phyloP scores from a whole-genome alignment of 2,888 invertebrate species.

The Catonia carolina region DNA sequence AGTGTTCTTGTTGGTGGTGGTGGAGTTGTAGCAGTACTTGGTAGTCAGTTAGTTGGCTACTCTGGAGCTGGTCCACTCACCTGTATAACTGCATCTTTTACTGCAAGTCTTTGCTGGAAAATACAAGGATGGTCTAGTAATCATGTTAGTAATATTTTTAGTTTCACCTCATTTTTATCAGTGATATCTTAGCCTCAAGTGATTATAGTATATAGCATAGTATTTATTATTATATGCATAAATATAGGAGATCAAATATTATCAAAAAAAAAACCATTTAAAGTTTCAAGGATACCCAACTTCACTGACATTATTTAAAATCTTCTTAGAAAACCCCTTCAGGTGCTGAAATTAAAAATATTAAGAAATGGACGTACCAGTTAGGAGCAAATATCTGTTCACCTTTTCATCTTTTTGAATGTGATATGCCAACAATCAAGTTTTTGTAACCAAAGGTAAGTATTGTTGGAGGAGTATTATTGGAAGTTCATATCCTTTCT shows the following conservation, averaged over 20 bases:
- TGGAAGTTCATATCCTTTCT: too few relatives aligned
- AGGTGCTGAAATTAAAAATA: too few relatives aligned
- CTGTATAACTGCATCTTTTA: slow-evolving; percentile 51
- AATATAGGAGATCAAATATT: neutral
- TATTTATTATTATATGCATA: neutral
- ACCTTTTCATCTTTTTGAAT: too few relatives aligned
- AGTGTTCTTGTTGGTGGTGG: slow-evolving; percentile 51
- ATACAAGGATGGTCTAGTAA: slow-evolving; percentile 33
- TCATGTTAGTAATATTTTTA: slow-evolving; percentile 28
- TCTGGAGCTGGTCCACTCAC: slow-evolving; percentile 59
- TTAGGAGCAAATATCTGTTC: too few relatives aligned
- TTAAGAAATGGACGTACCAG: too few relatives aligned
- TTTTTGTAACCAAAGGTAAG: too few relatives aligned
- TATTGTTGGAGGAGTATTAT: too few relatives aligned
- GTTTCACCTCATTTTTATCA: neutral
- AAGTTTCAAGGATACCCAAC: too few relatives aligned
- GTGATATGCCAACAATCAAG: too few relatives aligned
- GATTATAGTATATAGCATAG: neutral
- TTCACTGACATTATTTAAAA: too few relatives aligned
- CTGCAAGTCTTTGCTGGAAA: slow-evolving; percentile 51
- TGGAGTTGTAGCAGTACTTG: slow-evolving; percentile 58
- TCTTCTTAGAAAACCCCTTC: too few relatives aligned
- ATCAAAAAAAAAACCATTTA: too few relatives aligned
- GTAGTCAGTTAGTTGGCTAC: slow-evolving; percentile 53
- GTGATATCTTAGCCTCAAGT: neutral